phyloP scores from a whole-genome alignment of 2,888 invertebrate genomes.

The Prosopocoilus inquinatus region DNA sequence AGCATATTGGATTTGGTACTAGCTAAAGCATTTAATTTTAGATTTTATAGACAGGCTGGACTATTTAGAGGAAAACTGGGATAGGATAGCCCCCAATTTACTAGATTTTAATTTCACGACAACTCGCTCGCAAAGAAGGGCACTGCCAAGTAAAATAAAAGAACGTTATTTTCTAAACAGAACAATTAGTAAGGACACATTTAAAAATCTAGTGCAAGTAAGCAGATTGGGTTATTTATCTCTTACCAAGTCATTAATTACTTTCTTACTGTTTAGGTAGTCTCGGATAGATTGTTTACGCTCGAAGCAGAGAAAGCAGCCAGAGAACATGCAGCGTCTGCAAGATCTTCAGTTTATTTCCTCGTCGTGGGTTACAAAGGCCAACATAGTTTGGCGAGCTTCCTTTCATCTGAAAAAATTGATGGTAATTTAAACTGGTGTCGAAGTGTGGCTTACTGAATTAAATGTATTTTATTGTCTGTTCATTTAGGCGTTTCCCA shows the following conservation, averaged over 20 bases:
- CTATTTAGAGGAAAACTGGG: conserved; percentile 59
- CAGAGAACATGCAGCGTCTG: conserved; percentile 54
- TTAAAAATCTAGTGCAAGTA: no score
- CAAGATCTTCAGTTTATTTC: conserved; percentile 58
- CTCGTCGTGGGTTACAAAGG: conserved; percentile 43
- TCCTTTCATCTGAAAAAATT: background rate
- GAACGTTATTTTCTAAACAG: conserved; percentile 57
- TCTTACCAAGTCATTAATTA: no score
- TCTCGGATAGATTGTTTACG: conserved; percentile 61
- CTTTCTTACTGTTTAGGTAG: conserved; percentile 47
- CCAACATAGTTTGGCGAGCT: conserved; percentile 8
- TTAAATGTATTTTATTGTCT: no score
- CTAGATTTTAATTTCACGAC: conserved; percentile 63
- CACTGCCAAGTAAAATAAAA: conserved; percentile 56
- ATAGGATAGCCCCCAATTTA: conserved; percentile 59
- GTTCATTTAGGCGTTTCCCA: no score
- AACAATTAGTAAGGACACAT: conserved; percentile 24
- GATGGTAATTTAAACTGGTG: no score
- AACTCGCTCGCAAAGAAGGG: conserved; percentile 49
- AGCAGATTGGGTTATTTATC: no score
- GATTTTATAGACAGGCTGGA: conserved; percentile 15
- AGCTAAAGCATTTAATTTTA: conserved; percentile 34
- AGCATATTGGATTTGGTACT: no score
- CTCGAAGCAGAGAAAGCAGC: conserved; percentile 57
- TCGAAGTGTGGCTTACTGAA: no score